phyloP scores from a whole-genome alignment of 2,888 invertebrate species.

The Theretra japonica region DNA sequence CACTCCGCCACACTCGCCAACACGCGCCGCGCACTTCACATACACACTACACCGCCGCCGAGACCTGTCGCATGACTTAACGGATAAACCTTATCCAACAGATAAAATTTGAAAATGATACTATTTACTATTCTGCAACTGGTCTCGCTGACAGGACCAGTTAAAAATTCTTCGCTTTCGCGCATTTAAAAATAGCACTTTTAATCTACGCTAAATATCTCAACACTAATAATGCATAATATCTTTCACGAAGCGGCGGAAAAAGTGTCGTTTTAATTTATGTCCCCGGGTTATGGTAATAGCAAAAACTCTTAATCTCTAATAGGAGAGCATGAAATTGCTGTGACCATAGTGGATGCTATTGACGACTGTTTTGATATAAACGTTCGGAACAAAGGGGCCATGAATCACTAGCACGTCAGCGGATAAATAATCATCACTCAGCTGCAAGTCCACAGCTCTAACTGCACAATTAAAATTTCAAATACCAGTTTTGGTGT shows the following conservation, averaged over 20 bases:
- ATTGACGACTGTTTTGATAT: constrained; percentile 36
- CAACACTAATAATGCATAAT: constrained; percentile 16
- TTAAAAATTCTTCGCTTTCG: background rate
- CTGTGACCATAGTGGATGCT: constrained; percentile 36
- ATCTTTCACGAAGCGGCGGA: constrained; percentile 7
- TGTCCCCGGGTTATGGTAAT: constrained; percentile 1
- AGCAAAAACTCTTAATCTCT: background rate
- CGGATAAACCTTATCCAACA: constrained; percentile 33
- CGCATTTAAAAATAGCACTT: constrained; percentile 6
- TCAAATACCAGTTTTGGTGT: constrained; percentile 60
- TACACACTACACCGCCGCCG: constrained; percentile 29
- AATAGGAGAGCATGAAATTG: constrained; percentile 10
- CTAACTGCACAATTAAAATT: constrained; percentile 64
- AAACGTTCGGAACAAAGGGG: constrained; percentile 42
- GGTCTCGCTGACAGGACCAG: constrained; percentile 11
- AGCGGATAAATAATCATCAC: constrained; percentile 42
- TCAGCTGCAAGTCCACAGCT: constrained; percentile 43
- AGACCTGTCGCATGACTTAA: constrained; percentile 31
- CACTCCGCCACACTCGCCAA: constrained; percentile 53
- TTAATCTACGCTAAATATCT: constrained; percentile 20
- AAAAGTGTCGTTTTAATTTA: constrained; percentile 6
- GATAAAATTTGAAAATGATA: constrained; percentile 32
- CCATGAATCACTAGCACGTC: constrained; percentile 52
- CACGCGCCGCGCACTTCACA: constrained; percentile 34
- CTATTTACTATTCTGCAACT: constrained; percentile 17